phyloP scores from a whole-genome alignment of 92 coral and sea anemone species.

The Heliopora coerulea region DNA sequence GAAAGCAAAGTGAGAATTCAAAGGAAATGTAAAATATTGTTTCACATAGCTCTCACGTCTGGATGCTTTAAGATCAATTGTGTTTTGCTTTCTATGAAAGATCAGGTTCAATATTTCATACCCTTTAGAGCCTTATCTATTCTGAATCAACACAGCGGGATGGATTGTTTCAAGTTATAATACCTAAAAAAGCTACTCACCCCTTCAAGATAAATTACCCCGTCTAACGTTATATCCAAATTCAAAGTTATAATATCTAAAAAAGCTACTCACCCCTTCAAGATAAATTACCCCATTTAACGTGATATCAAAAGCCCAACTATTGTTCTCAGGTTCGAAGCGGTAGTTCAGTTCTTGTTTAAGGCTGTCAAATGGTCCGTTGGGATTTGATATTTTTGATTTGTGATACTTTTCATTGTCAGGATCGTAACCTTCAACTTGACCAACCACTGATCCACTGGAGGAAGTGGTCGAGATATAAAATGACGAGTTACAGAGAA shows the following conservation, averaged over 20 bases:
- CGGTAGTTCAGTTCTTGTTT: slow-evolving; percentile 16
- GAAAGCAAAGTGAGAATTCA: background rate
- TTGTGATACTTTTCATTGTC: slow-evolving; percentile 28
- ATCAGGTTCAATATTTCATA: too few species aligned
- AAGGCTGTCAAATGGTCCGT: slow-evolving; percentile 11
- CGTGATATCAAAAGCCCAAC: slow-evolving; percentile 25
- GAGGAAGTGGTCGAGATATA: background rate
- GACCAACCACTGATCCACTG: slow-evolving; percentile 9
- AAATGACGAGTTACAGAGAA: slow-evolving; percentile 10
- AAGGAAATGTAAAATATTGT: background rate
- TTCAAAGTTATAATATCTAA: too few species aligned
- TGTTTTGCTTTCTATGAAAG: too few species aligned
- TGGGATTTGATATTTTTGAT: slow-evolving; percentile 16
- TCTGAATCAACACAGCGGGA: too few species aligned
- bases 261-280: too few species aligned
- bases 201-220: background rate
- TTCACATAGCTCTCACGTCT: too few species aligned
- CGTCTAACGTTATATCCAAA: slow-evolving; percentile 7
- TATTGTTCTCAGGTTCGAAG: background rate
- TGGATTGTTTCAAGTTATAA: too few species aligned
- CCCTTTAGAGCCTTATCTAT: too few species aligned
- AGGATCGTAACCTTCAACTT: slow-evolving; percentile 23
- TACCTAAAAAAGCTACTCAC: too few species aligned
- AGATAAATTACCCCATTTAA: background rate
- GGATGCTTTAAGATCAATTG: too few species aligned